Base-by-base conservation (phyloP, 2,888 invertebrate genomes). In the Eilema caniola region DNA sequence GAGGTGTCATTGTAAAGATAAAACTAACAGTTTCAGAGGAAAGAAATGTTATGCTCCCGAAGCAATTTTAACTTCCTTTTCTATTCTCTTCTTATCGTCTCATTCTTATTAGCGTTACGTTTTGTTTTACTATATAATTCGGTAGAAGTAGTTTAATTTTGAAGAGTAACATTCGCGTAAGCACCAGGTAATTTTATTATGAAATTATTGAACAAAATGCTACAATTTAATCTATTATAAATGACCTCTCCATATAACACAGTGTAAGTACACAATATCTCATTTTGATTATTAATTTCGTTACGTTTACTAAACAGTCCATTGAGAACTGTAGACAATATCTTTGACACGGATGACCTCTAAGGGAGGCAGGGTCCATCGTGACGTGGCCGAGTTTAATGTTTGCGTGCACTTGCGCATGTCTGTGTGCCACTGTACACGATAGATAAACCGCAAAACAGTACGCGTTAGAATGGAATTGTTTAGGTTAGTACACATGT, bases 341-440 rank as follows among this genome's bases (percentile, higher is more conserved):
- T 87, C 83, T 85, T 84, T 86, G 86, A 88, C 88, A 85, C 88
- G 81, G 69, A 77, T 88, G 90, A 90, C 89, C 90, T 89, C 87
- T 79, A 85, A 87, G 85, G 85, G 86, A 86, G 84, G 85, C 86
- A 85, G 84, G 88, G 85, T 85, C 84, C 81, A 78, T 80, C 80
- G 77, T 80, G 77, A 79, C 79, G 71, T 74, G 73, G 74, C 73
- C 77, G 79, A 79, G 70, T 66, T 67, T 74, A 69, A 74, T 70
- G 77, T 78, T 78, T 71, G 78, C 68, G 71, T 65, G 31, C 28
- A 64, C n/a, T 33, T 64, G 66, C 74, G 72, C 79, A 76, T 75
- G 81, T 80, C 73, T 79, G 82, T 78, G 78, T 83, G 77, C 79
- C 74, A 72, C 71, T 73, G 72, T 76, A 65, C 68, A 74, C 78